Evolutionary conservation across 1,140 invertebrate species (phyloP).

Genomic region (Saxidomus purpurata): DNA sequence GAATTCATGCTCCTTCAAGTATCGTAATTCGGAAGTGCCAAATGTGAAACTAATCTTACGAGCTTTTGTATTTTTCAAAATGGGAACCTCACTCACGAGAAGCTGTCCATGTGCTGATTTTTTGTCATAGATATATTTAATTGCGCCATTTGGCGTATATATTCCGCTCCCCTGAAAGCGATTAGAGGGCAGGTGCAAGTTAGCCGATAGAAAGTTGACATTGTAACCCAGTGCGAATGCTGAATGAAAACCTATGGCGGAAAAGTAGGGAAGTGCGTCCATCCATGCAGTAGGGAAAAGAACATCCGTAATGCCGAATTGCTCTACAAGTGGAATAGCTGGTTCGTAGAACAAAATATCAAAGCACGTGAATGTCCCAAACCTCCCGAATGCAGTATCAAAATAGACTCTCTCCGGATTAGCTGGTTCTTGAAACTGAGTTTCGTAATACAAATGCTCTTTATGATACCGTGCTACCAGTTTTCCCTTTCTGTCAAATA

Average conservation of each 20-base stretch:
- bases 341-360: conserved; percentile 91
- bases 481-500: conserved; percentile 89
- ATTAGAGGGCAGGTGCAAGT: conserved; percentile 86
- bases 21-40: neutral
- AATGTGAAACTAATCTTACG: too few species aligned
- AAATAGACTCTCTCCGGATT: conserved; percentile 75
- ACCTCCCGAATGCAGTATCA: conserved; percentile 92
- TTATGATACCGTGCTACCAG: conserved; percentile 91
- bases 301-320: conserved; percentile 89
- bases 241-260: conserved; percentile 87
- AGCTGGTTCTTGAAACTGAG: conserved; percentile 88
- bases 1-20: neutral
- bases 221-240: conserved; percentile 88
- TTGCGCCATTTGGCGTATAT: conserved; percentile 78
- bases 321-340: conserved; percentile 81
- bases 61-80: too few species aligned
- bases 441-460: conserved; percentile 87
- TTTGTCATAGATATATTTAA: conserved; percentile 65
- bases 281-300: conserved; percentile 91
- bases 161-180: conserved; percentile 87
- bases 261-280: conserved; percentile 90
- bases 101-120: neutral
- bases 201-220: conserved; percentile 88
- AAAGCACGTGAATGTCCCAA: conserved; percentile 92
- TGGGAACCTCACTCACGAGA: too few species aligned